A percentile compares a stretch with the other conserved stretches of the same genome.
Evolutionary conservation across 2,888 invertebrate species (phyloP).

Genomic region (Apodemia hepburni): DNA sequence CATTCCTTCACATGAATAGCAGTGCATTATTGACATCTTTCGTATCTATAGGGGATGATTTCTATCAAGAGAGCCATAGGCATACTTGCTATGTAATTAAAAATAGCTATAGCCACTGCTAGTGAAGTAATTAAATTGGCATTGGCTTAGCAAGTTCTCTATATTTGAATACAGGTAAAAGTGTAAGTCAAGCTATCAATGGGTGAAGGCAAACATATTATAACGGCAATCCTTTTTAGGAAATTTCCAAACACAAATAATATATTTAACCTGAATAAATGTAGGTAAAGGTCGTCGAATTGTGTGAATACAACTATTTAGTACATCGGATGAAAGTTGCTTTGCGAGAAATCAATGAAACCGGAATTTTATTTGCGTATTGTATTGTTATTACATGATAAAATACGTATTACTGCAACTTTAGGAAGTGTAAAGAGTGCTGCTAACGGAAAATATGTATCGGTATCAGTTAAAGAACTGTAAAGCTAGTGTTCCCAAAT

Average conservation of each 20-base stretch:
- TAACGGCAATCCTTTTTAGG: conserved; percentile 13
- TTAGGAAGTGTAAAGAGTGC: background rate
- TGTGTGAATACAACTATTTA: conserved; percentile 36
- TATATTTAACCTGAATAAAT: conserved; percentile 15
- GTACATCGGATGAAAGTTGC: conserved; percentile 65
- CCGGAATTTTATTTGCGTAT: conserved; percentile 61
- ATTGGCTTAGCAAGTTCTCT: background rate
- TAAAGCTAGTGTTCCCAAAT: too few species aligned
- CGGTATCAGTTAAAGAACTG: too few species aligned
- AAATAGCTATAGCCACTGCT: too few species aligned
- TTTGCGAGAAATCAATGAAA: conserved; percentile 51
- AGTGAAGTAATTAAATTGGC: too few species aligned
- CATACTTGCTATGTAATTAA: too few species aligned
- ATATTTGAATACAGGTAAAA: background rate
- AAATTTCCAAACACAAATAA: conserved; percentile 2
- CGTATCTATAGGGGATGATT: too few species aligned
- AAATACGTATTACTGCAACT: background rate
- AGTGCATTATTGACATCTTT: too few species aligned
- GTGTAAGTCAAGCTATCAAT: background rate
- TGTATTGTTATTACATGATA: conserved; percentile 23
- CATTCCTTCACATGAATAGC: too few species aligned
- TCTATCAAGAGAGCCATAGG: too few species aligned
- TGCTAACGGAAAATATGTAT: too few species aligned
- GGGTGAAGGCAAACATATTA: background rate
- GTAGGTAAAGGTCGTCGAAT: conserved; percentile 29